phyloP scores from a whole-genome alignment of 2,888 invertebrate genomes.

The Hydrotaea cyrtoneurina region DNA sequence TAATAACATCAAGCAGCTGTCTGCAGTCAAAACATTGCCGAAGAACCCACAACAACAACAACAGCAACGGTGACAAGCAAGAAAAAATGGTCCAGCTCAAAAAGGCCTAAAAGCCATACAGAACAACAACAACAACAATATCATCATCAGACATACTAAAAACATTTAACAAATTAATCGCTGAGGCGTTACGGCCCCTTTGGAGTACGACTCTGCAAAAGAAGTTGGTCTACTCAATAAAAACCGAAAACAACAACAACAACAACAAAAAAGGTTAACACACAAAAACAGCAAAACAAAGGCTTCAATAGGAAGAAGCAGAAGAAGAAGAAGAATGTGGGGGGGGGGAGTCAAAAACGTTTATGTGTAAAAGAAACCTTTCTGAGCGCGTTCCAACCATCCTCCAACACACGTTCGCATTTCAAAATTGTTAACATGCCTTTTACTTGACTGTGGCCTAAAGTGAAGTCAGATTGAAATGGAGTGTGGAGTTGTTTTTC shows the following conservation, averaged over 20 bases:
- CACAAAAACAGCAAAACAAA: neutral
- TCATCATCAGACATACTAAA: constrained; percentile 38
- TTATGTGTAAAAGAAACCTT: constrained; percentile 31
- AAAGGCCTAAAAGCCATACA: neutral
- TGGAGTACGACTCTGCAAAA: constrained; percentile 7
- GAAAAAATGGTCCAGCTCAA: neutral
- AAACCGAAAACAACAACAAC: neutral
- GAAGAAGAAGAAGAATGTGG: neutral
- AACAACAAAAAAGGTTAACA: neutral
- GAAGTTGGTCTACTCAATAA: too few relatives aligned
- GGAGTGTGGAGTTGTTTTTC: neutral
- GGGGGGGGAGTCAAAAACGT: neutral
- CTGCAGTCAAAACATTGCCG: constrained; percentile 44
- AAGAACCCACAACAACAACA: constrained; percentile 1
- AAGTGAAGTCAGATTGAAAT: neutral
- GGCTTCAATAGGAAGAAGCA: neutral
- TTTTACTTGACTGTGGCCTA: neutral
- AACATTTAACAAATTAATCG: constrained; percentile 69
- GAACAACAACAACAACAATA: neutral
- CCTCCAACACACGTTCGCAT: constrained; percentile 16
- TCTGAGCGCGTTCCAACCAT: neutral
- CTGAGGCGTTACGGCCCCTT: constrained; percentile 68
- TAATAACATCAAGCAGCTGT: constrained; percentile 57
- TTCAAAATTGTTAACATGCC: constrained; percentile 6
- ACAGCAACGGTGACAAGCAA: neutral